Conservation (phyloP, 2,888 invertebrate genomes). For the Luperina testacea region DNA sequence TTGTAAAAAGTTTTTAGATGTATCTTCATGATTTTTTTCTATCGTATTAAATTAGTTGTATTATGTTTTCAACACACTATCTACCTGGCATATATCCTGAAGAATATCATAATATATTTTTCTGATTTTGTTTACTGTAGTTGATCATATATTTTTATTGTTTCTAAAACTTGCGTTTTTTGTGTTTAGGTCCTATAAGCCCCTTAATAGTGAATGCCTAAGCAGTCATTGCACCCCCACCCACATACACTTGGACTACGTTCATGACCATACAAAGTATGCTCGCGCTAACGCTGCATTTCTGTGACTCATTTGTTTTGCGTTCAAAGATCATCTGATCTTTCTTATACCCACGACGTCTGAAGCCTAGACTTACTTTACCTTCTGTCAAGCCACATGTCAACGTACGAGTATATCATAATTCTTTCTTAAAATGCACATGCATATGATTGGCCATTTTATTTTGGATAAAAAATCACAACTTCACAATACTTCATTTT, state of each 20-base stretch:
- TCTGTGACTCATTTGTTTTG: slow-evolving; percentile 20
- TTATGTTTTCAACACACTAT: too few species aligned
- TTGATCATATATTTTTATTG: too few species aligned
- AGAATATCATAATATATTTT: too few species aligned
- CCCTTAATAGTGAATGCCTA: neutral
- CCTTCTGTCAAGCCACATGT: neutral
- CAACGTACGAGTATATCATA: neutral
- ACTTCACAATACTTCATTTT: neutral
- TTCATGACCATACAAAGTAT: slow-evolving; percentile 21
- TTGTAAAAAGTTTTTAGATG: too few species aligned
- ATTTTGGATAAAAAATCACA: neutral
- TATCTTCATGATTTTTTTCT: too few species aligned
- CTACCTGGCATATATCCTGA: too few species aligned
- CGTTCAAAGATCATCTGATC: neutral
- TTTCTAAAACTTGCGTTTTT: too few species aligned
- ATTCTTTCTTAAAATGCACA: neutral
- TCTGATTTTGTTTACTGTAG: too few species aligned
- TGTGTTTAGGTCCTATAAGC: too few species aligned
- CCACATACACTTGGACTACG: slow-evolving; percentile 1
- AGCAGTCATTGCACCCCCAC: slow-evolving; percentile 38
- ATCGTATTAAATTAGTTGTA: too few species aligned
- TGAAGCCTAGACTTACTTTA: neutral
- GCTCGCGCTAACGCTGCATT: neutral
- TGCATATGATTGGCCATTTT: neutral
- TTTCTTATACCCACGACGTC: neutral